Evolutionary conservation across 1,140 invertebrate species (phyloP).

Genomic region (Ceratoteleas bidentatus): DNA sequence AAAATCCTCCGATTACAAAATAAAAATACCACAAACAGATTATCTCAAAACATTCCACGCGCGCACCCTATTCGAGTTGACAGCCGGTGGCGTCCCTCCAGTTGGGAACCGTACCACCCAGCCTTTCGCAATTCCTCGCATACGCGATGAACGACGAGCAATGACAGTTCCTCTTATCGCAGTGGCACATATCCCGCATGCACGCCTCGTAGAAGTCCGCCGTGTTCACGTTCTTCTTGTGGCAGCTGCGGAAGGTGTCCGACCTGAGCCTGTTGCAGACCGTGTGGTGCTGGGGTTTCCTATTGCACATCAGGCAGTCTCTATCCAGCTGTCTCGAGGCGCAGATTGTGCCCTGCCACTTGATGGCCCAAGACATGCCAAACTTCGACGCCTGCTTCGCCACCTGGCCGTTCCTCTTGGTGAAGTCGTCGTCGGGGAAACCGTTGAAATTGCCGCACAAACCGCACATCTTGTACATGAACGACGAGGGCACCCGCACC

Average conservation of each 20-base stretch:
- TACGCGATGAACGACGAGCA: conserved; percentile 44
- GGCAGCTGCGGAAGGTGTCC: conserved; percentile 24
- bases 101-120: conserved; percentile 11
- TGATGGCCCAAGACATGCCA: conserved; percentile 40
- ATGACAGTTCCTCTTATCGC: conserved; percentile 31
- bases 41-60: conserved; percentile 1
- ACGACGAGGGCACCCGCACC: background rate
- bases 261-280: conserved; percentile 37
- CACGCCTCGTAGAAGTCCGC: conserved; percentile 29
- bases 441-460: conserved; percentile 52
- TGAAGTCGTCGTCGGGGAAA: conserved; percentile 39
- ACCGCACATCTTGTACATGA: conserved; percentile 38
- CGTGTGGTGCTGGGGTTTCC: conserved; percentile 15
- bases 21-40: background rate
- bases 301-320: conserved; percentile 16
- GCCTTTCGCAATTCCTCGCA: conserved; percentile 16
- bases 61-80: background rate
- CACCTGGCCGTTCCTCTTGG: conserved; percentile 25
- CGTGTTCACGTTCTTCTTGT: background rate
- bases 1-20: conserved; percentile 1
- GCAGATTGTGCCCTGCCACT: conserved; percentile 28
- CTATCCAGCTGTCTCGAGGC: conserved; percentile 15
- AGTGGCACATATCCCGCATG: conserved; percentile 38
- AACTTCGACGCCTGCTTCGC: conserved; percentile 7
- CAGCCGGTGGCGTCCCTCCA: conserved; percentile 37